phyloP scores from a whole-genome alignment of 2,888 invertebrate genomes.

The Mesorhabditis belari region DNA sequence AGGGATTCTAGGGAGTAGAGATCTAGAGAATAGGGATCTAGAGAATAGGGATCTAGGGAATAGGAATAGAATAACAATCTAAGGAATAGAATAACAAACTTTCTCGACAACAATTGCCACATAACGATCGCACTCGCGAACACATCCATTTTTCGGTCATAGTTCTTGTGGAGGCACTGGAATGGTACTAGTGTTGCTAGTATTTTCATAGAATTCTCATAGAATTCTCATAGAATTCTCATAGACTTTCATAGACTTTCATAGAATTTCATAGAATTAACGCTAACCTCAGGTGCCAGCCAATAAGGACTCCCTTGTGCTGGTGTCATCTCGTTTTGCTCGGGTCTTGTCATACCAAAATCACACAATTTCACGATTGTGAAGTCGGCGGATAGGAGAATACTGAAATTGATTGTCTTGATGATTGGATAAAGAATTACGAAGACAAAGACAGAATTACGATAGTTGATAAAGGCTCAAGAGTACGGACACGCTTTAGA shows the following conservation, averaged over 20 bases:
- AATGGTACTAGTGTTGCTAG: too few relatives aligned
- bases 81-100: neutral
- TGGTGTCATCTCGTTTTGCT: neutral
- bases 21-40: too few relatives aligned
- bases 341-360: neutral
- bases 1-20: too few relatives aligned
- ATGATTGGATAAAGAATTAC: too few relatives aligned
- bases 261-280: neutral
- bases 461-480: too few relatives aligned
- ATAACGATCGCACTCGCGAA: neutral
- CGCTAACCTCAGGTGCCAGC: neutral
- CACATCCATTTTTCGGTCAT: neutral
- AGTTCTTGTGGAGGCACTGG: neutral
- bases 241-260: neutral
- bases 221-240: neutral
- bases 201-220: neutral
- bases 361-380: neutral
- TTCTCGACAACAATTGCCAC: neutral
- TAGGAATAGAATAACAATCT: too few relatives aligned
- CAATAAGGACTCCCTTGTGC: neutral
- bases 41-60: too few relatives aligned
- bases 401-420: too few relatives aligned
- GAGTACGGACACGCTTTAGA: too few relatives aligned
- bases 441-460: too few relatives aligned
- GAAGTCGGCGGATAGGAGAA: neutral